Base-by-base conservation (phyloP, 1,140 invertebrate species). In the Aradophagus sp. region DNA sequence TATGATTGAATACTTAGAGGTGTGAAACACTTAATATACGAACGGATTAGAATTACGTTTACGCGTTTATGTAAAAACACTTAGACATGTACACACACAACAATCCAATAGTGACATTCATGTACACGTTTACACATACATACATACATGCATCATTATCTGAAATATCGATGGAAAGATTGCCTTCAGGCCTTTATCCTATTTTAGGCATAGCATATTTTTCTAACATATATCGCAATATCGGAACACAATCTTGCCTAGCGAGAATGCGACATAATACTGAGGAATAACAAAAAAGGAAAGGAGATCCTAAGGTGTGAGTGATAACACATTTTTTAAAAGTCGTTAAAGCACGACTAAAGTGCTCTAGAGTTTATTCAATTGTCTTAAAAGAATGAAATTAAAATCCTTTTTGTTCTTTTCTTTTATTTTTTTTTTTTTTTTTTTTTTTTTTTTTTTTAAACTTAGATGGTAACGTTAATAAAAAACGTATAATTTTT, bases 131-230 rank as follows among this genome's bases (percentile, higher is more conserved):
- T 26, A 41, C 10, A 12, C 13, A 38, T 6, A 19, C 26, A 50
- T 36, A 44, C n/a, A 65, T 47, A 66, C 39, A 73, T 65, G 48
- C 67, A 77, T 77, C 61, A 72, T 67, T 78, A 80, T 80, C 77
- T 75, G 73, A 78, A 83, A 82, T 85, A 84, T 83, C 77, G 79
- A 82, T 75, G 79, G 77, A 81, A 81, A 78, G 74, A 76, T 84
- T 82, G 83, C 82, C 81, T 84, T 83, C 79, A 83, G 83, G 80
- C 81, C 81, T 84, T 84, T 79, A 84, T 85, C 81, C 80, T 85
- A 86, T 84, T 86, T 86, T 85, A 86, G 82, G 79, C 78, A 85
- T 86, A 86, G 82, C 80, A 86, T 86, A 86, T 86, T 86, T 86
- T 86, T 86, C 84, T 86, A 86, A 84, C 75, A 75, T 83, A 78